A percentile compares a stretch with the other conserved stretches of the same genome.
Evolutionary conservation across 2,113 vertebrate species (phyloP).

Genomic region (Embiotoca jacksoni): DNA sequence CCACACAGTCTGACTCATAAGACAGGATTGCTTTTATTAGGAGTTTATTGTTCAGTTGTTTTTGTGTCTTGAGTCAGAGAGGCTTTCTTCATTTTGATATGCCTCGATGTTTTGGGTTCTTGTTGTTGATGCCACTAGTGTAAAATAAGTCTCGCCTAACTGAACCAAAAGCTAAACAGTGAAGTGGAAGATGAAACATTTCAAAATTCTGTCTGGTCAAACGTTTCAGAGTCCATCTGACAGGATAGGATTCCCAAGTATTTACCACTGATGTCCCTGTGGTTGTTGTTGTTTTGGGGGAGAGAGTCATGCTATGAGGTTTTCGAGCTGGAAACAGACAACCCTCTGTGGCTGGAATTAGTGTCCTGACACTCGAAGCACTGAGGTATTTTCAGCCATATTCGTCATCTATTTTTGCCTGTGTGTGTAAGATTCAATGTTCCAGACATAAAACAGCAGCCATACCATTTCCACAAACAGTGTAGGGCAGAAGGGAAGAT

Average conservation of each 20-base stretch:
- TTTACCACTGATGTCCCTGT: conserved; percentile 27
- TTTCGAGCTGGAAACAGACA: conserved; percentile 48
- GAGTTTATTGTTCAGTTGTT: conserved; percentile 38
- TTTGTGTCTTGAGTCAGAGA: conserved; percentile 6
- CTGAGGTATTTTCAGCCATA: conserved; percentile 41
- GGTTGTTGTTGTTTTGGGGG: conserved; percentile 45
- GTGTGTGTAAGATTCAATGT: conserved; percentile 21
- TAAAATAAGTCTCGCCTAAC: conserved; percentile 20
- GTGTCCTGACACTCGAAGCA: conserved; percentile 29
- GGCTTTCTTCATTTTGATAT: conserved; percentile 18
- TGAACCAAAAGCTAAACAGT: conserved; percentile 28
- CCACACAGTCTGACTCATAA: conserved; percentile 40
- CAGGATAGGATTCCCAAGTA: conserved; percentile 7
- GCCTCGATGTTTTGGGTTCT: neutral
- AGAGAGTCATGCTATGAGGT: conserved; percentile 61
- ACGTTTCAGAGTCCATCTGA: neutral
- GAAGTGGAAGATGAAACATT: neutral
- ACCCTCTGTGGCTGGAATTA: conserved; percentile 34
- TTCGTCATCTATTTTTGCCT: conserved; percentile 41
- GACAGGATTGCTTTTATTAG: neutral
- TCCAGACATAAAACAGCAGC: conserved; percentile 40
- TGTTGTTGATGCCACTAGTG: conserved; percentile 5
- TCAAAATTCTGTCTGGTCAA: neutral
- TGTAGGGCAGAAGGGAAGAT: neutral
- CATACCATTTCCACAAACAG: conserved; percentile 21